phyloP scores from a whole-genome alignment of 2,888 invertebrate genomes.

The Calameuta pallipes region DNA sequence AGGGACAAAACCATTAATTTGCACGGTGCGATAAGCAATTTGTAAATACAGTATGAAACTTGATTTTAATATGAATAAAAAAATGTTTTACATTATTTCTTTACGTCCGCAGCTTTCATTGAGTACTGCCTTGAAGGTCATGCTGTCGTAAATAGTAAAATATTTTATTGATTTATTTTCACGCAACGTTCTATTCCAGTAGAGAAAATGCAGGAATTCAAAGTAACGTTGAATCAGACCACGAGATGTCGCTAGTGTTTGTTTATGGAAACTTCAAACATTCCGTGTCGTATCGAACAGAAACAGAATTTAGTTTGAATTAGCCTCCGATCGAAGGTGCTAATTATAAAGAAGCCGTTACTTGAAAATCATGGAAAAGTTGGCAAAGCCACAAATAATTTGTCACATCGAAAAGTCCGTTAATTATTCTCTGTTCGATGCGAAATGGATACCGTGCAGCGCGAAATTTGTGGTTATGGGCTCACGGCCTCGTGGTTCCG shows the following conservation, averaged over 20 bases:
- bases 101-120: neutral
- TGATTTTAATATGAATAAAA: neutral
- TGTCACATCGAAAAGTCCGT: conserved; percentile 85
- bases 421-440: conserved; percentile 89
- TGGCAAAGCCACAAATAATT: conserved; percentile 91
- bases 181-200: neutral
- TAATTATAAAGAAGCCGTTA: neutral
- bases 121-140: neutral
- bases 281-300: neutral
- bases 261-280: conserved; percentile 35
- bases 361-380: conserved; percentile 62
- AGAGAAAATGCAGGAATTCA: neutral
- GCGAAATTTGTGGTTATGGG: conserved; percentile 93
- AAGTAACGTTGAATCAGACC: neutral
- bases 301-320: neutral
- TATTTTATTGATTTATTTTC: neutral
- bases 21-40: neutral
- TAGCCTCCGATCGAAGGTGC: neutral
- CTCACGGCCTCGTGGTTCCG: conserved; percentile 85
- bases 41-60: neutral
- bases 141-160: neutral
- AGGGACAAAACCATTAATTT: neutral
- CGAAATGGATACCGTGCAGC: conserved; percentile 96
- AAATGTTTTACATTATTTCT: neutral
- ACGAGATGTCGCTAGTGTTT: conserved; percentile 30